Evolutionary conservation across 2,797 vertebrate genomes (phyloP).

Genomic region (Myripristis murdjan): DNA sequence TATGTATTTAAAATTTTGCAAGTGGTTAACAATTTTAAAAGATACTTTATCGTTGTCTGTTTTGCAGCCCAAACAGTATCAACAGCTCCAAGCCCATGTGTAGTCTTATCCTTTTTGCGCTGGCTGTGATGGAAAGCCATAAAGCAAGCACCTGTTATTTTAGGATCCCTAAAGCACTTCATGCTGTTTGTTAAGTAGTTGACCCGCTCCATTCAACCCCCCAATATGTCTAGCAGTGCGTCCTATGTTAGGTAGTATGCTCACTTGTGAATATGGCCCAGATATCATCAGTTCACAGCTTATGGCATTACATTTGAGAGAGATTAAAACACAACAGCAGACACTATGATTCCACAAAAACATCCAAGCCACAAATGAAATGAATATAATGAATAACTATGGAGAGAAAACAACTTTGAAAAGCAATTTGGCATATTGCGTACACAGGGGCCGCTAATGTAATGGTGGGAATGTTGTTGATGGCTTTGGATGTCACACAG

Average conservation of each 20-base stretch:
- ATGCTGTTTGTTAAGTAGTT: constrained; percentile 9
- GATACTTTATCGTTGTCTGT: not conserved
- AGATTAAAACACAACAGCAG: constrained; percentile 77
- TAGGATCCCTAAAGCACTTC: constrained; percentile 52
- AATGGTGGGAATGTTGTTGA: constrained; percentile 77
- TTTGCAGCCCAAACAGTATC: not conserved
- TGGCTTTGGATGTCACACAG: constrained; percentile 72
- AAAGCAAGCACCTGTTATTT: constrained; percentile 47
- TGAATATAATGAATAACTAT: constrained; percentile 71
- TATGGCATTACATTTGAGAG: constrained; percentile 69
- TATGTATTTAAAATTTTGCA: too few relatives aligned
- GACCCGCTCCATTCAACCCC: constrained; percentile 51
- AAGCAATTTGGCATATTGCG: constrained; percentile 86
- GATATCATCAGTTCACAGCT: constrained; percentile 75
- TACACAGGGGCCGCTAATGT: constrained; percentile 75
- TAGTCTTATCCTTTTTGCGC: not conserved
- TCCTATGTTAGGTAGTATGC: constrained; percentile 28
- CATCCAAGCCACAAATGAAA: constrained; percentile 67
- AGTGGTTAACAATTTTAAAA: too few relatives aligned
- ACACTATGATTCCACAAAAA: constrained; percentile 66
- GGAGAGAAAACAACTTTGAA: constrained; percentile 52
- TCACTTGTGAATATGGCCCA: constrained; percentile 75
- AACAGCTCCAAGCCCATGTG: not conserved
- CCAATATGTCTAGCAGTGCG: constrained; percentile 68
- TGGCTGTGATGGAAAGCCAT: constrained; percentile 8